A percentile compares a stretch with the other conserved stretches of the same genome.
phyloP scores from a whole-genome alignment of 2,797 vertebrate species.

The Protosalanx chinensis region DNA sequence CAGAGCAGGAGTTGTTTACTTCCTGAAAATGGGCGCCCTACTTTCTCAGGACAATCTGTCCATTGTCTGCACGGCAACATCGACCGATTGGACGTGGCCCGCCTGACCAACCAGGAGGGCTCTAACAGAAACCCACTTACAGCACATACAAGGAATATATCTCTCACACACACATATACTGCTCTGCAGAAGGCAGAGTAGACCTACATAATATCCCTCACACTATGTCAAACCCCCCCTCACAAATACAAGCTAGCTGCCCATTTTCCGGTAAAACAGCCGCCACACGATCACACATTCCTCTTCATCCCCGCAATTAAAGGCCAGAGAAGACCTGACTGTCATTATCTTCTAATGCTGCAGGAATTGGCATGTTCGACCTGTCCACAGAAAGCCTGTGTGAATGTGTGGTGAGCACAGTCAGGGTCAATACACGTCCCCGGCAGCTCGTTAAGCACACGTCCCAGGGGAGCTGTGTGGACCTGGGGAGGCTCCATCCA shows the following conservation, averaged over 20 bases:
- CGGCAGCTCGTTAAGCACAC: background rate
- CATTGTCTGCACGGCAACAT: constrained; percentile 57
- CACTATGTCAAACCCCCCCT: background rate
- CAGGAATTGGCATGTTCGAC: background rate
- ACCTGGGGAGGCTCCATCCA: constrained; percentile 8
- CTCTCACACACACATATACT: background rate
- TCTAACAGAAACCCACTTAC: constrained; percentile 34
- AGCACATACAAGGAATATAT: background rate
- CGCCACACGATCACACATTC: background rate
- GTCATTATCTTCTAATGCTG: background rate
- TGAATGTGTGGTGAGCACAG: background rate
- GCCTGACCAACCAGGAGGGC: constrained; percentile 28
- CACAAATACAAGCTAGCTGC: background rate
- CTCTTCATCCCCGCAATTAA: background rate
- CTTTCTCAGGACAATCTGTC: constrained; percentile 62
- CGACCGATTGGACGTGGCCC: constrained; percentile 33
- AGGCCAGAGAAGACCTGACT: background rate
- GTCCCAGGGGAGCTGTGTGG: constrained; percentile 10
- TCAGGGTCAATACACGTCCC: background rate
- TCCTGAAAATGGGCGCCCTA: constrained; percentile 59
- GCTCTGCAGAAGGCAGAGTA: background rate
- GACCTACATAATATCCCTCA: background rate
- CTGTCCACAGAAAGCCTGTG: background rate
- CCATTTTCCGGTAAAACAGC: background rate
- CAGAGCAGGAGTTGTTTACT: constrained; percentile 54